Conservation (phyloP, 1,140 invertebrate species). For the Drosophila cardini region DNA sequence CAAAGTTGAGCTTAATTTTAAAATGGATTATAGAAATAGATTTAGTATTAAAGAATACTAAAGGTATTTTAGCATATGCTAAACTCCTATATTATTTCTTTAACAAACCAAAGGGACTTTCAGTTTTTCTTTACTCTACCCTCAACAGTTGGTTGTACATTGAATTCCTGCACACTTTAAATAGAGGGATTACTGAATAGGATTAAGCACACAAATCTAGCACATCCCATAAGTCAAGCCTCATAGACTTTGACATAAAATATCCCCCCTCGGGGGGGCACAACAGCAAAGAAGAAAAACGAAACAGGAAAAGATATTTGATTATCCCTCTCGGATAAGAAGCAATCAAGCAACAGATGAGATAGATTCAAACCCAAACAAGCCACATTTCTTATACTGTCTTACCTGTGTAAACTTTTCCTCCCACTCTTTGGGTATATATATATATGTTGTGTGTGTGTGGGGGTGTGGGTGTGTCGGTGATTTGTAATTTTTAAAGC, state of each 20-base stretch:
- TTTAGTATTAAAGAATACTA: too few species aligned
- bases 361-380: background rate
- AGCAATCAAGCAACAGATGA: conserved; percentile 44
- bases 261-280: conserved; percentile 9
- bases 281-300: conserved; percentile 6
- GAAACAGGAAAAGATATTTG: conserved; percentile 50
- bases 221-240: conserved; percentile 56
- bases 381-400: background rate
- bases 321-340: conserved; percentile 61
- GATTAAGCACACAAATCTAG: conserved; percentile 37
- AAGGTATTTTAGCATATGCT: background rate
- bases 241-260: conserved; percentile 60
- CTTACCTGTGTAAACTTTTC: too few species aligned
- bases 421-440: background rate
- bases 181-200: conserved; percentile 13
- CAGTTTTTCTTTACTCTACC: too few species aligned
- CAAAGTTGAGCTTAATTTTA: background rate
- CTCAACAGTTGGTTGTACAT: background rate
- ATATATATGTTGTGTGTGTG: conserved; percentile 11
- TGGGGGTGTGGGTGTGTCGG: conserved; percentile 17
- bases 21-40: too few species aligned
- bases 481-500: conserved; percentile 58
- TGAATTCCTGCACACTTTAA: background rate
- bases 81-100: background rate
- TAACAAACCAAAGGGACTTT: too few species aligned